A percentile compares a stretch with the other conserved stretches of the same genome.
phyloP scores from a whole-genome alignment of 2,797 vertebrate species.

The Sebastes steindachneri region DNA sequence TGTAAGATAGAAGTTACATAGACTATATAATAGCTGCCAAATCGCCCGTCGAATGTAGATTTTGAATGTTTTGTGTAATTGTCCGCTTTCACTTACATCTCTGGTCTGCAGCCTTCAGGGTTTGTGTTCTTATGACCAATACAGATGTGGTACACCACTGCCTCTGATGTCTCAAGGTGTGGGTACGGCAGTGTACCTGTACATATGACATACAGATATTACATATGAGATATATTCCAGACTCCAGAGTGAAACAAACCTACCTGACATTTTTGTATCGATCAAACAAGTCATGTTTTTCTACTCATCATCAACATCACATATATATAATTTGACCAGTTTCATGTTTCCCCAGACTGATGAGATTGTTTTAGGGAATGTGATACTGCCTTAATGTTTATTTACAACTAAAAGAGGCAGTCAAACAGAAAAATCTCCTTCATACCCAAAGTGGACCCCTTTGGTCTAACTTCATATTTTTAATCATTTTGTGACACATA shows the following conservation, averaged over 20 bases:
- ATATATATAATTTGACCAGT: background rate
- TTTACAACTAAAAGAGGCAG: background rate
- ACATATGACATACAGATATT: background rate
- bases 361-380: background rate
- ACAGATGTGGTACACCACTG: conserved; percentile 81
- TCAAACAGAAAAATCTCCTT: background rate
- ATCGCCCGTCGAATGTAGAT: background rate
- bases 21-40: no score
- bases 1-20: no score
- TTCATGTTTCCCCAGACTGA: no score
- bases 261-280: background rate
- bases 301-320: background rate
- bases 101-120: conserved; percentile 78
- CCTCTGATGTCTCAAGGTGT: conserved; percentile 74
- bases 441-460: background rate
- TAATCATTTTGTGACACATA: background rate
- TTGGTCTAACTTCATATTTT: background rate
- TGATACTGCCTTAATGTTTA: background rate
- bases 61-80: background rate
- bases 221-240: background rate
- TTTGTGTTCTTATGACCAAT: conserved; percentile 76
- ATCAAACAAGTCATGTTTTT: background rate
- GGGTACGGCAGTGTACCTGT: conserved; percentile 80
- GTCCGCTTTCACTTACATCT: conserved; percentile 73
- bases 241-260: background rate